Conservation (phyloP, 1,140 invertebrate genomes). For the Drosophila parabipectinata region DNA sequence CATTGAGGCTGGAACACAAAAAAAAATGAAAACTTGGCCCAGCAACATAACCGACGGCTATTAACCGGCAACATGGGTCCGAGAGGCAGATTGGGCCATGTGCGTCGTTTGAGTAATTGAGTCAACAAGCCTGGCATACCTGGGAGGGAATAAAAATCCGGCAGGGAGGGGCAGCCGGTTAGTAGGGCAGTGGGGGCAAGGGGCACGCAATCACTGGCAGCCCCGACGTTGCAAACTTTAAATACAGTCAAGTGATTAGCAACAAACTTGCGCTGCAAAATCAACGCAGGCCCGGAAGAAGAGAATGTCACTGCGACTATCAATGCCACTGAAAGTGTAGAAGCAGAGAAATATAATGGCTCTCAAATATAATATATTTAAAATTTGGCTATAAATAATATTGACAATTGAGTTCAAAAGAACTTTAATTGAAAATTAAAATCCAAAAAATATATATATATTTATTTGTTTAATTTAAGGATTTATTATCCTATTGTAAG, state of each 20-base stretch:
- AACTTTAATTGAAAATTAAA: neutral
- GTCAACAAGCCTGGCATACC: conserved; percentile 62
- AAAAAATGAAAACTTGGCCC: conserved; percentile 29
- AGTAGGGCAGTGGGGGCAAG: conserved; percentile 4
- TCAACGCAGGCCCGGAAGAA: conserved; percentile 68
- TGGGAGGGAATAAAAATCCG: conserved; percentile 13
- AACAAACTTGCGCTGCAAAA: conserved; percentile 77
- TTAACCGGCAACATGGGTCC: conserved; percentile 61
- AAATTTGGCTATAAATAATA: too few relatives aligned
- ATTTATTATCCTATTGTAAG: neutral
- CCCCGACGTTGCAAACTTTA: conserved; percentile 67
- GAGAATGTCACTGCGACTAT: conserved; percentile 28
- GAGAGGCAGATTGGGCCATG: conserved; percentile 27
- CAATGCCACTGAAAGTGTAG: neutral
- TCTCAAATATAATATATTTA: neutral
- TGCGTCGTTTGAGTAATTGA: conserved; percentile 75
- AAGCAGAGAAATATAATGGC: neutral
- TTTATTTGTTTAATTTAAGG: neutral
- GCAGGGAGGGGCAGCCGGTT: neutral
- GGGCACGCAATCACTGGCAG: conserved; percentile 68
- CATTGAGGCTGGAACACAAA: neutral
- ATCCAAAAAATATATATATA: too few relatives aligned
- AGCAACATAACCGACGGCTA: conserved; percentile 50
- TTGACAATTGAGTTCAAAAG: neutral
- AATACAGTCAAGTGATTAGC: conserved; percentile 75